Percentiles rank a stretch among this genome's conserved stretches.
Conservation (phyloP, 1,140 invertebrate genomes). For the Xylocopa sonorina region DNA sequence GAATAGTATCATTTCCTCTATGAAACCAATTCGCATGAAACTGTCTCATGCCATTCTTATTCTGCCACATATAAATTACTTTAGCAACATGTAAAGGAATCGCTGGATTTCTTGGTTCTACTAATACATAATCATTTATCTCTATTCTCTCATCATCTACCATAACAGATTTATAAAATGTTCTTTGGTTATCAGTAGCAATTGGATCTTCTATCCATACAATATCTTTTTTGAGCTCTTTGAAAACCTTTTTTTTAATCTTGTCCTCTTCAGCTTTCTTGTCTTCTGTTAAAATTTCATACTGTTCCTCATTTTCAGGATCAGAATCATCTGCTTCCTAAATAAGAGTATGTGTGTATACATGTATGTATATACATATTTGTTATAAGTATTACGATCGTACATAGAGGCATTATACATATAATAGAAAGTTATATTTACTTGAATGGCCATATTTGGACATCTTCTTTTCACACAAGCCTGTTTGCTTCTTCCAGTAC, state of each 20-base stretch:
- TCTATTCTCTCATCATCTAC: constrained; percentile 70
- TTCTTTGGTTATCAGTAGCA: constrained; percentile 47
- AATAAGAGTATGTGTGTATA: constrained; percentile 1
- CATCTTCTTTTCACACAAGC: constrained; percentile 88
- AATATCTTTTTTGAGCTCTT: constrained; percentile 76
- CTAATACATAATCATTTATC: constrained; percentile 86
- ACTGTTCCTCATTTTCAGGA: constrained; percentile 84
- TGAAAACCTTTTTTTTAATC: constrained; percentile 73
- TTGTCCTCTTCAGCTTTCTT: constrained; percentile 61
- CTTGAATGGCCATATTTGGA: constrained; percentile 89
- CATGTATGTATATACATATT: no score
- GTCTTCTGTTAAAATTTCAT: constrained; percentile 77
- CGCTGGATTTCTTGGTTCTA: constrained; percentile 86
- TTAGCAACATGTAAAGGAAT: constrained; percentile 86
- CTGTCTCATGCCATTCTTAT: constrained; percentile 53
- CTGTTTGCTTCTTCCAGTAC: constrained; percentile 87
- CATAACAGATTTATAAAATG: constrained; percentile 68
- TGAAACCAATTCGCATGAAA: constrained; percentile 82
- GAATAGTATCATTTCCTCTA: constrained; percentile 88
- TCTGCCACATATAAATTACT: constrained; percentile 87
- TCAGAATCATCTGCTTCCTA: constrained; percentile 86
- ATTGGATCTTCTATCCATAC: constrained; percentile 84
- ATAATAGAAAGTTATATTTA: constrained; percentile 29
- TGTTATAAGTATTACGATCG: no score
- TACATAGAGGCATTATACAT: no score